Percentiles rank a stretch among this genome's conserved stretches.
Conservation (phyloP, 1,140 invertebrate genomes). For the Cylas formicarius region DNA sequence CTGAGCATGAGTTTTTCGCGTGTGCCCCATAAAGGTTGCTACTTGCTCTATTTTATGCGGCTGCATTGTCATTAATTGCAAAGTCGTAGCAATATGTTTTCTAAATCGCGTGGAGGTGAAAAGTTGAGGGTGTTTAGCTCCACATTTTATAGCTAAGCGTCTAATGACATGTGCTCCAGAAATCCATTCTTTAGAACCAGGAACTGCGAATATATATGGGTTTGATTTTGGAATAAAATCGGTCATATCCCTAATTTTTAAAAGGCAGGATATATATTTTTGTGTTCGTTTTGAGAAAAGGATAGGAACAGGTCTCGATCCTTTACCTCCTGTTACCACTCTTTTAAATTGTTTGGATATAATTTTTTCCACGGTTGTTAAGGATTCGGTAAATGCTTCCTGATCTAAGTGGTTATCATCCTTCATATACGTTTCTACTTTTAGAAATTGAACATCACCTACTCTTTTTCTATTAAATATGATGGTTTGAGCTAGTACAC, state of each 20-base stretch:
- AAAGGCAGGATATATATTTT: too few species aligned
- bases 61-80: constrained; percentile 20
- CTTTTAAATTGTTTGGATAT: constrained; percentile 15
- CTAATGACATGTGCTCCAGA: constrained; percentile 14
- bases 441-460: constrained; percentile 25
- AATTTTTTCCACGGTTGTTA: constrained; percentile 13
- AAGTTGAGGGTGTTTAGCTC: constrained; percentile 16
- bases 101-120: constrained; percentile 21
- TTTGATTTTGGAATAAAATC: constrained; percentile 22
- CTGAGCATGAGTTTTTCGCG: too few species aligned
- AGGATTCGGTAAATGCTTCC: constrained; percentile 7
- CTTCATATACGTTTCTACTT: constrained; percentile 12
- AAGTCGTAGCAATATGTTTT: constrained; percentile 24
- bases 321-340: constrained; percentile 13
- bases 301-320: constrained; percentile 17
- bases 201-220: constrained; percentile 23
- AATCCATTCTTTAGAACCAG: constrained; percentile 18
- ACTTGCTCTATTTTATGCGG: constrained; percentile 17
- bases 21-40: constrained; percentile 20
- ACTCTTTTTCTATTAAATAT: constrained; percentile 25
- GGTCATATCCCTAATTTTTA: too few species aligned
- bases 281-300: constrained; percentile 17
- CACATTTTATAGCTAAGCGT: constrained; percentile 17
- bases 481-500: constrained; percentile 13
- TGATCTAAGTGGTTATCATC: constrained; percentile 2